Base-by-base conservation (phyloP, 2,797 vertebrate species). In the Erethizon dorsatum region DNA sequence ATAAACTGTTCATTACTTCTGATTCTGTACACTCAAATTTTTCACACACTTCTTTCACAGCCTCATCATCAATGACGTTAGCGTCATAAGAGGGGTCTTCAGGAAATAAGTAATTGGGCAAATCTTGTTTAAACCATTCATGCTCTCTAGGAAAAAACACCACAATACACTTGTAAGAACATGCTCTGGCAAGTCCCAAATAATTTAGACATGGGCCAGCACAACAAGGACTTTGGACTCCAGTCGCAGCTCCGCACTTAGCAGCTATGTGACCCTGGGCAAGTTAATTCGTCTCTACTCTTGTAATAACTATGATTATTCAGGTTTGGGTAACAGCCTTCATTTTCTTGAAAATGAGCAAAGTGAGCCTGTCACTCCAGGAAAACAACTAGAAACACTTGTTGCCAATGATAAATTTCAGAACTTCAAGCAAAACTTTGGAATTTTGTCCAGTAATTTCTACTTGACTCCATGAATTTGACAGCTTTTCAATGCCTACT, bases 71-170 rank as follows among this genome's bases (percentile, higher is more conserved):
- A 45, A 99, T 98, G 69, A 99, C 99, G 0, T 99, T 99, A 96
- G 99, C 98, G 0, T 99, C 99, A 0, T 99, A 99, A 0, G 99
- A 99, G 3, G 99, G 99, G 97, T 99, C 99, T 98, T 99, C 99
- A 0, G 99, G 99, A 98, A 99, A 99, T 95, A 99, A 98, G 98
- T 99, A 99, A 92, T 98, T 99, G 69, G 99, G 99, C 91, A 99
- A 99, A 98, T 99, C 99, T 98, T 99, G 99, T 96, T 99, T 99
- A 98, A 99, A 99, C 99, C 99, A 99, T 97, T 99, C 99, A 0
- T 99, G 99, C 47, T 99, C 99, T 98, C 99, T 99, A 97, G 71
- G 82, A 92, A 45, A 95, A 96, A 96, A 97, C 37, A 96, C n/a
- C 96, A 96, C 73, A 95, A 91, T 24, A 94, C 50, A 96, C 75